Evolutionary conservation across 2,113 vertebrate genomes (phyloP).

Genomic region (Corythornis vintsioides): DNA sequence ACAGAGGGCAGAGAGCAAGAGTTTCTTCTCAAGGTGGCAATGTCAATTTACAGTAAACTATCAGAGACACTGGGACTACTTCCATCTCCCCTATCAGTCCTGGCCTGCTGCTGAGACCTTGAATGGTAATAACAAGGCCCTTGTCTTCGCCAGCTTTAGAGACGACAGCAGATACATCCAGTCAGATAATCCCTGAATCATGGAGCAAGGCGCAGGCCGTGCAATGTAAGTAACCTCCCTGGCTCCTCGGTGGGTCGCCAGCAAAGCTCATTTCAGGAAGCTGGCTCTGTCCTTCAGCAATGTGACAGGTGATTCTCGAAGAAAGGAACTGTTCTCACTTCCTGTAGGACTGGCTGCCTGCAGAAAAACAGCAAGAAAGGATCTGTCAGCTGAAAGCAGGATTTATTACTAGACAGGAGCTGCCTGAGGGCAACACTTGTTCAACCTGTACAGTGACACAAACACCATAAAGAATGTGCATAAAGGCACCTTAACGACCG

Average conservation of each 20-base stretch:
- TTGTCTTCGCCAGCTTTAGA: constrained; percentile 16
- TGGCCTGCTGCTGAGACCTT: neutral
- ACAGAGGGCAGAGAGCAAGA: neutral
- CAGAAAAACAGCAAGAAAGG: constrained; percentile 36
- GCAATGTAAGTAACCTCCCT: neutral
- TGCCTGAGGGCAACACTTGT: constrained; percentile 9
- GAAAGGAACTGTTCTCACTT: constrained; percentile 82
- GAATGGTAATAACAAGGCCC: constrained; percentile 13
- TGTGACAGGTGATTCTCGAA: constrained; percentile 28
- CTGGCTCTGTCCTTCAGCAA: constrained; percentile 46
- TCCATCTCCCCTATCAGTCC: neutral
- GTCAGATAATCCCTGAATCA: constrained; percentile 37
- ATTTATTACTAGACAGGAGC: neutral
- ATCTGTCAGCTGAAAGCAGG: neutral
- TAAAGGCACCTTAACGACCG: constrained; percentile 7
- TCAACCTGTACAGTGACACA: neutral
- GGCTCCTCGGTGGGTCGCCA: neutral
- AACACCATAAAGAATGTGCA: neutral
- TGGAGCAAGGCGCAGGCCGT: accelerated
- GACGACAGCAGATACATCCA: neutral
- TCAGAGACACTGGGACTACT: neutral
- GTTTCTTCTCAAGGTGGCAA: neutral
- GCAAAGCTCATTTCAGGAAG: constrained; percentile 81
- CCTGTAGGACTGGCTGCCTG: constrained; percentile 84
- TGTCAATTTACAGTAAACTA: neutral